These are phyloP conservation scores for Eulacestoma nigropectus DNA, from an alignment of 2,113 vertebrate species.

Conservation along the genomic window DNA sequence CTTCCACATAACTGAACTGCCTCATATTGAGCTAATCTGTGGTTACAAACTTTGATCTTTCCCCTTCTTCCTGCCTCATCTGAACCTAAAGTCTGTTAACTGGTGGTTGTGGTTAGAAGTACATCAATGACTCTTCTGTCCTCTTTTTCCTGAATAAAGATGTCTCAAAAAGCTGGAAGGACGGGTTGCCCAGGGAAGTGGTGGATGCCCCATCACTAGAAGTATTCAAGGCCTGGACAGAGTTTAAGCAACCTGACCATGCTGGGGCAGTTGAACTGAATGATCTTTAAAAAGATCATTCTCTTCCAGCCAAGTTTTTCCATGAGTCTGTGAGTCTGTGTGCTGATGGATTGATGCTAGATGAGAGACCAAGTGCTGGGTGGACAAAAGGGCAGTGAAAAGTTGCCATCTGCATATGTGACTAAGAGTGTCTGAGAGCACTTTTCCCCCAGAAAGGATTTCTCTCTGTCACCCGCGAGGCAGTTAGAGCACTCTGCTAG, in stretches of 20 bases:
- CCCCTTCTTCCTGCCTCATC: neutral
- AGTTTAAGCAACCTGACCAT: neutral
- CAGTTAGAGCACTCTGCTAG: neutral
- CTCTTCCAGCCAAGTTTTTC: neutral
- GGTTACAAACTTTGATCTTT: neutral
- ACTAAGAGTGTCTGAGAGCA: neutral
- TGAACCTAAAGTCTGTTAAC: neutral
- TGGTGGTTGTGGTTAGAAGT: neutral
- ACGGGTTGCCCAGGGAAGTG: neutral
- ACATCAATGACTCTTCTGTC: neutral
- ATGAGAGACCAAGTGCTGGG: neutral
- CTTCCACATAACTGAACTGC: neutral
- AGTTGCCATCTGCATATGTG: neutral
- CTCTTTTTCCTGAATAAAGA: neutral
- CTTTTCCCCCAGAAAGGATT: neutral
- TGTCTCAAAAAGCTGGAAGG: neutral
- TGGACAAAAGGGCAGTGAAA: neutral
- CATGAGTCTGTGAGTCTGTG: neutral
- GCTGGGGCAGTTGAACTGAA: accelerated
- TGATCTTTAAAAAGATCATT: neutral
- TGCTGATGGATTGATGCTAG: neutral
- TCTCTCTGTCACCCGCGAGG: accelerated
- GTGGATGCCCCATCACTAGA: neutral
- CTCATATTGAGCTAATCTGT: neutral
- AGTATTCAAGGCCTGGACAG: neutral